Evolutionary conservation across 2,797 vertebrate genomes (phyloP).

Genomic region (Pelobates cultripes): DNA sequence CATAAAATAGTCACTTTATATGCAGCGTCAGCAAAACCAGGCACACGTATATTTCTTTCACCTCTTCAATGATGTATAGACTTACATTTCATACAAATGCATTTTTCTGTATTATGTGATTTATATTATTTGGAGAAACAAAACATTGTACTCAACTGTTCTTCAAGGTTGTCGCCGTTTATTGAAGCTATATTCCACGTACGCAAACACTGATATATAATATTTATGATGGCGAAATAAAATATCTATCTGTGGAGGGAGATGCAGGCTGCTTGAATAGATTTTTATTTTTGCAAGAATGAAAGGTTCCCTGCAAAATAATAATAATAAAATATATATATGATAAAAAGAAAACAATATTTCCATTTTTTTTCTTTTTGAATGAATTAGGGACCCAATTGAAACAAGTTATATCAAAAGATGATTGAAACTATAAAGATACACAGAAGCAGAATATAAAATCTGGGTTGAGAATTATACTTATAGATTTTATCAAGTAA

Average conservation of each 20-base stretch:
- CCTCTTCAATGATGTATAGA: too few relatives aligned
- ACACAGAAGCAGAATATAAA: not conserved
- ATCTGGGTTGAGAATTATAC: not conserved
- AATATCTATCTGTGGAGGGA: not conserved
- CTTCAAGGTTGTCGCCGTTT: conserved; percentile 13
- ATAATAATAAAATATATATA: too few relatives aligned
- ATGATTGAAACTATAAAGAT: not conserved
- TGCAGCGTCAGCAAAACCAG: too few relatives aligned
- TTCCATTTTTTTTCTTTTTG: conserved; percentile 8
- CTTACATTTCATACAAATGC: too few relatives aligned
- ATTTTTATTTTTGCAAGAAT: too few relatives aligned
- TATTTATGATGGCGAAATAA: conserved; percentile 21
- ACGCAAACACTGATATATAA: not conserved
- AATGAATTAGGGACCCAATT: conserved; percentile 11
- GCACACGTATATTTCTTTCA: too few relatives aligned
- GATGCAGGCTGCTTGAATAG: too few relatives aligned
- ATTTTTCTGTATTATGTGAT: not conserved
- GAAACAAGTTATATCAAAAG: conserved; percentile 1
- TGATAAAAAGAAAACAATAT: too few relatives aligned
- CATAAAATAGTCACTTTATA: too few relatives aligned
- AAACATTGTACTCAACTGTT: not conserved
- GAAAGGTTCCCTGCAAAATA: too few relatives aligned
- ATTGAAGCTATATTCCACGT: not conserved
- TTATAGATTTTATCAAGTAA: conserved; percentile 1
- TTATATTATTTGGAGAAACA: not conserved